Base-by-base conservation (phyloP, 2,113 vertebrate genomes). In the Bos taurus region DNA sequence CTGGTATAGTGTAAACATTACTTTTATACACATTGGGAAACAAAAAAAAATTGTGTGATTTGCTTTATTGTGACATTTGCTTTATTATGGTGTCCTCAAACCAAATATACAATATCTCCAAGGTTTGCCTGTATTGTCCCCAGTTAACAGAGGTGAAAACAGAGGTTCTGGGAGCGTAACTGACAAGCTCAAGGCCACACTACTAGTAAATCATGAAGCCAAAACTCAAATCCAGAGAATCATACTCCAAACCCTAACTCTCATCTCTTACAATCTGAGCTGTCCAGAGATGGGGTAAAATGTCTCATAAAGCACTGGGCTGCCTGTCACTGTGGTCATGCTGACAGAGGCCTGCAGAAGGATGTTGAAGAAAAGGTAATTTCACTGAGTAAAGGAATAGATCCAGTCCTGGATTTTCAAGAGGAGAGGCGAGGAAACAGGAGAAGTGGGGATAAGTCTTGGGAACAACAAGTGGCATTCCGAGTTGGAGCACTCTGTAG, bases 161-260 rank as follows among this genome's bases (percentile, higher is more conserved):
- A 57, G 36, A 95, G 43, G 40, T 64, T 48, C 13, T 4, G 36
- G 19, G 78, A 91, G 28, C 46, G 89, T 40, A 21, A 56, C 46
- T 48, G 87, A 87, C 46, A 87, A 95, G 87, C 46, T 93, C 80
- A 64, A 77, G 92, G 87, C 90, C 90, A 88, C 62, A 52, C 1
- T 7, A 43, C 56, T 60, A 43, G 59, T 16, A 77, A 80, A n/a
- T 33, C 74, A n/a, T 7, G 57, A 92, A 52, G 30, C 33, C 33
- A 52, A n/a, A 30, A 40, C 13, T 60, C 77, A 80, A n/a, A 54
- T 16, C 33, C 17, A 48, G 33, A 23, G 23, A 28, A 16, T 52
- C 23, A 23, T 7, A 23, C 48, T 59, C n/a, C 17, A 57, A 87
- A 62, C 62, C 16, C 13, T 11, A 33, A 23, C 21, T 67, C 78